phyloP scores from a whole-genome alignment of 2,888 invertebrate species.

The Spodoptera exigua region DNA sequence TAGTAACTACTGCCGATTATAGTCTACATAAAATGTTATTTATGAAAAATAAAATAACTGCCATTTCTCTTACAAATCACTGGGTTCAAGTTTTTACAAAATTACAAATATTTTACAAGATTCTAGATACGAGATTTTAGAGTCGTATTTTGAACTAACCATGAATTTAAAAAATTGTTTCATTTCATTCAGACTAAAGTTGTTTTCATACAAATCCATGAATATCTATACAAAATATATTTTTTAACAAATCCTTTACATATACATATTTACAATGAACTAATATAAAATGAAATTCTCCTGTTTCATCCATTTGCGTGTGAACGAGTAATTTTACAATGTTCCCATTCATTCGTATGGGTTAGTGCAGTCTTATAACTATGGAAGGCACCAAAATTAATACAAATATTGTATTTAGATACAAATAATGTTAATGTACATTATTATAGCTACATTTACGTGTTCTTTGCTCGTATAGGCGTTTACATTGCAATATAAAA shows the following conservation, averaged over 20 bases:
- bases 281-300: conserved; percentile 17
- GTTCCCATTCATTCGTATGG: conserved; percentile 8
- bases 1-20: too few relatives aligned
- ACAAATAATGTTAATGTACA: conserved; percentile 52
- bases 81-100: not conserved
- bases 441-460: conserved; percentile 22
- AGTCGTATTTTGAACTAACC: conserved; percentile 24
- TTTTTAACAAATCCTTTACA: conserved; percentile 10
- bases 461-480: conserved; percentile 30
- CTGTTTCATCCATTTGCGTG: too few relatives aligned
- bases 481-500: conserved; percentile 24
- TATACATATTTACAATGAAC: conserved; percentile 15
- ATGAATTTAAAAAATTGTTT: conserved; percentile 33
- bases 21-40: not conserved
- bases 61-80: not conserved
- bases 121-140: conserved; percentile 4
- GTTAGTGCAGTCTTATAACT: conserved; percentile 71
- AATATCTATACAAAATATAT: not conserved
- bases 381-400: conserved; percentile 76
- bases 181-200: conserved; percentile 39
- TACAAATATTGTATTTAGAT: conserved; percentile 55
- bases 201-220: conserved; percentile 3
- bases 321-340: conserved; percentile 6
- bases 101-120: not conserved
- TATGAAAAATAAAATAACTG: not conserved